These are phyloP conservation scores for Phenacoccus solenopsis DNA, from an alignment of 1,140 invertebrate genomes.

Conservation along the genomic window DNA sequence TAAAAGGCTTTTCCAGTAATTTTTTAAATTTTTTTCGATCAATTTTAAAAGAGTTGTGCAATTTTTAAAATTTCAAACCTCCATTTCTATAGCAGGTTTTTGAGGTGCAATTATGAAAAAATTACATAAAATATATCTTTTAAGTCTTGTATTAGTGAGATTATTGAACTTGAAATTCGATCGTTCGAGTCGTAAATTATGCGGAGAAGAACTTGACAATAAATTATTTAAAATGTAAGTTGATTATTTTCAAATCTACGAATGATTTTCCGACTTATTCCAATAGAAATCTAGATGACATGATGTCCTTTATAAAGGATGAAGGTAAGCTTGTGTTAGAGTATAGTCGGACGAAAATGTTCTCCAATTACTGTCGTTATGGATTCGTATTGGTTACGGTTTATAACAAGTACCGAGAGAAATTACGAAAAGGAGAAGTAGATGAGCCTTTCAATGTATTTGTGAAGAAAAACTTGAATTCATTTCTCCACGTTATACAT, in stretches of 20 bases:
- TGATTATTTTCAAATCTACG: too few relatives aligned
- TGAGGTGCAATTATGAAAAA: too few relatives aligned
- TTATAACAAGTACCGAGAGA: constrained; percentile 1
- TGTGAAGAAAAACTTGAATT: constrained; percentile 7
- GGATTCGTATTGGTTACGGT: background rate
- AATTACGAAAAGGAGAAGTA: background rate
- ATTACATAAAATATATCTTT: background rate
- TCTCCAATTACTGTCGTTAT: constrained; percentile 1
- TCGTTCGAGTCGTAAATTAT: background rate
- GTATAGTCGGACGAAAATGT: background rate
- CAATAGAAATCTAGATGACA: too few relatives aligned
- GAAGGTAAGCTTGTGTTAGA: background rate
- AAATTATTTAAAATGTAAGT: background rate
- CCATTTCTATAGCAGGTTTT: too few relatives aligned
- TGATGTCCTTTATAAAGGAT: background rate
- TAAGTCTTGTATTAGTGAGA: background rate
- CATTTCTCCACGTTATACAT: constrained; percentile 2
- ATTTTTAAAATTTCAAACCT: too few relatives aligned
- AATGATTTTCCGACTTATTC: too few relatives aligned
- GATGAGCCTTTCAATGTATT: background rate
- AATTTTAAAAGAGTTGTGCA: too few relatives aligned
- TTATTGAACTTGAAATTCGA: constrained; percentile 6
- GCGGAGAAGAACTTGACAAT: background rate
- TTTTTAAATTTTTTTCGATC: too few relatives aligned
- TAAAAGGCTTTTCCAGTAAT: too few relatives aligned